Evolutionary conservation across 2,113 vertebrate species (phyloP), one percentile per base, ranked within the genome.

Genomic region (Aldabrachelys gigantea): DNA sequence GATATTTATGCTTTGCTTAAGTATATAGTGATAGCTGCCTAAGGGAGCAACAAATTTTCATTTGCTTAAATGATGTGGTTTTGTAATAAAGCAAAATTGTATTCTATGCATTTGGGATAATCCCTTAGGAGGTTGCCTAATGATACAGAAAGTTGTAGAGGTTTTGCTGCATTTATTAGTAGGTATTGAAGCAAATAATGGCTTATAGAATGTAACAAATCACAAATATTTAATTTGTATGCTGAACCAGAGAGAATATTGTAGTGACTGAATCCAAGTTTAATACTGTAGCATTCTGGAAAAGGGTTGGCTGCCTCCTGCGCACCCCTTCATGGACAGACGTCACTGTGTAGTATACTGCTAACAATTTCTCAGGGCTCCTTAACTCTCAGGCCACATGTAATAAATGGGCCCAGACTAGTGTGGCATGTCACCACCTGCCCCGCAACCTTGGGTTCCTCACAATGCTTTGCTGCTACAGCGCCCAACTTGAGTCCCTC

Each of bases 1-100:
- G 7, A 69, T 7, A 69, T 69, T 19, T 35, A 19, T 1, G 0
- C 14, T 76, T 41, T 25, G 11, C 41, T 76, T 25, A 19, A 80
- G 65, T 3, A 89, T 56, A 44, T 29, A 84, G 69, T 38, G 79
- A 38, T 31, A 10, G 41, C 4, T 82, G 69, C 0, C 2, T 44
- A 38, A 54, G 0, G 2, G 41, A 9, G 47, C n/a, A 72, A 16
- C 80, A 49, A 29, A 75, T 41, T 75, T 8, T 44, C 6, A 27
- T 27, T 19, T 72, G 10, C 22, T 22, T 47, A 52, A 47, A 31
- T 16, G 21, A 11, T 35, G 8, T 0, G 0, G 3, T 53, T 11
- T 22, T 80, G 27, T 65, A 11, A 16, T 11, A 53, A 16, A 59
- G 54, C 7, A 79, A 8, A 59, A 11, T 41, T 84, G 9, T 4